Conservation (phyloP, 2,888 invertebrate genomes). For the Xestobium rufovillosum region DNA sequence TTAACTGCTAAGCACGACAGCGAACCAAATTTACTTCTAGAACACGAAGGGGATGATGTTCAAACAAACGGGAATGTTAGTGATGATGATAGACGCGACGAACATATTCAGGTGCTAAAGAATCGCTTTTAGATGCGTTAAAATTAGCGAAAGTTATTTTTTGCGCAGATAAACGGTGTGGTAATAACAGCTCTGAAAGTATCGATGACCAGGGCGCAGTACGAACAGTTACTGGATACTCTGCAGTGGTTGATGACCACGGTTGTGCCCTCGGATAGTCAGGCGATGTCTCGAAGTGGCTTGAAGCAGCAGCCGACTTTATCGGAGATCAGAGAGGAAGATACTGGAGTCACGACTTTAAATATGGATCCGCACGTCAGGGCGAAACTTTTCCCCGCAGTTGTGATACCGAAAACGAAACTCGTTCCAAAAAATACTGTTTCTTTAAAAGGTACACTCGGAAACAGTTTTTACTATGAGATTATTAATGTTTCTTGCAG, state of each 20-base stretch:
- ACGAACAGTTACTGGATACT: slow-evolving; percentile 81
- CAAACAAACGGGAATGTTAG: slow-evolving; percentile 16
- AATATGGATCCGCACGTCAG: slow-evolving; percentile 57
- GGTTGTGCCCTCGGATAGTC: slow-evolving; percentile 34
- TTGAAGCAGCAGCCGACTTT: slow-evolving; percentile 28
- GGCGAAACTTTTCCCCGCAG: slow-evolving; percentile 46
- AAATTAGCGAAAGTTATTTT: too few relatives aligned
- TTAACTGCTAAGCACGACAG: slow-evolving; percentile 29
- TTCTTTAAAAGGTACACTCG: slow-evolving; percentile 21
- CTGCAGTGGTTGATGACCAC: slow-evolving; percentile 42
- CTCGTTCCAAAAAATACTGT: slow-evolving; percentile 15
- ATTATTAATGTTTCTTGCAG: slow-evolving; percentile 45
- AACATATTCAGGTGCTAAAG: slow-evolving; percentile 27
- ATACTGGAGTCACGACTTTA: slow-evolving; percentile 45
- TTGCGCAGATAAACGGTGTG: slow-evolving; percentile 59
- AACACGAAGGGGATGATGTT: slow-evolving; percentile 28
- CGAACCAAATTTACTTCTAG: slow-evolving; percentile 34
- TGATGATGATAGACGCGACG: slow-evolving; percentile 9
- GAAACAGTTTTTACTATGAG: slow-evolving; percentile 3
- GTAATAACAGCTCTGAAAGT: slow-evolving; percentile 81
- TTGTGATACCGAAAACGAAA: slow-evolving; percentile 16
- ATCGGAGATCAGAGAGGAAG: slow-evolving; percentile 43
- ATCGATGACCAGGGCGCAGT: slow-evolving; percentile 77
- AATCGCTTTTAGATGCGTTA: too few relatives aligned
- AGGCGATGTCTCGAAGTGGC: slow-evolving; percentile 29